phyloP scores from a whole-genome alignment of 2,888 invertebrate species.

The Litoditis marina region DNA sequence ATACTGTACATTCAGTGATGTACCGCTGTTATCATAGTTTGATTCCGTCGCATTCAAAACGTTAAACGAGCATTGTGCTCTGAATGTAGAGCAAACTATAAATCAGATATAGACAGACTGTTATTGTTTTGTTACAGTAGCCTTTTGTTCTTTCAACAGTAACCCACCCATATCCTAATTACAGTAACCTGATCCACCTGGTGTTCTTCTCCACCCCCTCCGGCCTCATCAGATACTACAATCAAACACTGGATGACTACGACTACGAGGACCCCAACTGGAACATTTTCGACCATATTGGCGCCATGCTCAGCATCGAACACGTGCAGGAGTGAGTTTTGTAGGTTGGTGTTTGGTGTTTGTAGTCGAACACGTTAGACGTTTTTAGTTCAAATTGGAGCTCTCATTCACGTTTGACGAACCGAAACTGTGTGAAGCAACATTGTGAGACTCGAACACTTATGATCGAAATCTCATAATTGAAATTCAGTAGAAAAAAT shows the following conservation, averaged over 20 bases:
- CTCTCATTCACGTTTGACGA: too few species aligned
- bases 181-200: slow-evolving; percentile 55
- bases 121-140: too few species aligned
- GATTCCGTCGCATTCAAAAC: too few species aligned
- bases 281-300: slow-evolving; percentile 35
- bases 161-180: slow-evolving; percentile 12
- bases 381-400: too few species aligned
- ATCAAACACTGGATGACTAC: slow-evolving; percentile 43
- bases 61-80: too few species aligned
- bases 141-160: too few species aligned
- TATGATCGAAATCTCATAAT: too few species aligned
- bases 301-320: slow-evolving; percentile 25
- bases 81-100: too few species aligned
- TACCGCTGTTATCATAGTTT: background rate
- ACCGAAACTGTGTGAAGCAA: too few species aligned
- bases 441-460: too few species aligned
- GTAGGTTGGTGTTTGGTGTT: background rate
- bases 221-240: slow-evolving; percentile 59
- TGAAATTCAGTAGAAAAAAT: slow-evolving; percentile 1
- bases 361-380: background rate
- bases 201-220: slow-evolving; percentile 58
- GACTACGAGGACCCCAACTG: slow-evolving; percentile 39
- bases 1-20: too few species aligned
- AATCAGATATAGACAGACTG: too few species aligned
- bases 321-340: slow-evolving; percentile 20